Base-by-base conservation (phyloP, 2,888 invertebrate genomes). In the Bursaphelenchus okinawaensis region DNA sequence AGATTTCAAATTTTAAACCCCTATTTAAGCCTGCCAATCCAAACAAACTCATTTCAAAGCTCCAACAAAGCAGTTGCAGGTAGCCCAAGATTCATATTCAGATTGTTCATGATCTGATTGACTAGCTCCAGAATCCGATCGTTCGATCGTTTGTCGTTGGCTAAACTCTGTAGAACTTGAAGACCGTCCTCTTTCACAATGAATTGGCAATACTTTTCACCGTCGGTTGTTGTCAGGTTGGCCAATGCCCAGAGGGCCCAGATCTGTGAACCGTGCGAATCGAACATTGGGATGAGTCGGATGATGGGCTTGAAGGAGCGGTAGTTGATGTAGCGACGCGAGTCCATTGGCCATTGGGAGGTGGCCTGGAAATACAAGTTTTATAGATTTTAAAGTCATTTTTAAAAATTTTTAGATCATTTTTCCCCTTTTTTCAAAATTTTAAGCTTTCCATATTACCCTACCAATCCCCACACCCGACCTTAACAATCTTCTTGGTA, bases 301-400 rank as follows among this genome's bases (percentile, higher is more conserved):
- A 96, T 86, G 68, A 96, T 93, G 0, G 96, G 96, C 82, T 92
- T 90, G 85, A 96, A 95, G 28, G 91, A 91, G 71, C 93, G 89
- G 84, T 96, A 96, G 86, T 96, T 96, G 73, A 96, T 96, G 84
- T 93, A 95, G 52, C 96, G 87, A 78, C 90, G 90, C 0, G 91
- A 90, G 65, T 87, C 87, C 56, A 95, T 85, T 82, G 92, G 89
- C 95, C 95, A 96, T 55, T 90, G 87, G 70, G 89, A 88, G 52
- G 95, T 91, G 12, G 93, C 93, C 51, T 86, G 83, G 8, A 89
- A 89, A 87, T 51, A 12, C 16, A 20, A 40, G n/a, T 40, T 4
- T 16, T 40, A 0, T 28, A 40, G 6, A 8, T 61, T 54, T 23
- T n/a, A 0, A 61, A 40, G n/a, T 40, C 40, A n/a, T 40, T 40